Evolutionary conservation across 2,888 invertebrate genomes (phyloP).

Genomic region (Nymphalis polychloros): DNA sequence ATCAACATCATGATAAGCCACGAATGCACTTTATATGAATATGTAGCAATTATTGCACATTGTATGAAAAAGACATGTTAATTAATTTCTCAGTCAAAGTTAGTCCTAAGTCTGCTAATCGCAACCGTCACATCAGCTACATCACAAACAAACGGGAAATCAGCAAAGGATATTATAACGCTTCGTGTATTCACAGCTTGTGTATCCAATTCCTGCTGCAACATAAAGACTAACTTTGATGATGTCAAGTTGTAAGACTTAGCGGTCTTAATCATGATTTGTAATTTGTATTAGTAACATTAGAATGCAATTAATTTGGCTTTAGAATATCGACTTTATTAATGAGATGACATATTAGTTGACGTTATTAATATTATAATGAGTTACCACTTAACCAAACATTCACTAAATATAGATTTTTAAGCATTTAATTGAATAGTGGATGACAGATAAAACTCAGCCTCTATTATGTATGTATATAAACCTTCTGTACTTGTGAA

Average conservation of each 20-base stretch:
- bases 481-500: too few species aligned
- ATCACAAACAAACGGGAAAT: conserved; percentile 53
- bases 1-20: too few species aligned
- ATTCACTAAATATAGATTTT: too few species aligned
- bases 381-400: too few species aligned
- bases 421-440: too few species aligned
- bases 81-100: conserved; percentile 11
- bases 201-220: conserved; percentile 54
- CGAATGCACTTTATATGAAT: too few species aligned
- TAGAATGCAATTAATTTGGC: too few species aligned
- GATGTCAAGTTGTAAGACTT: conserved; percentile 17
- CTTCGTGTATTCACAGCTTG: conserved; percentile 56
- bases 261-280: conserved; percentile 7
- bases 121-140: conserved; percentile 31
- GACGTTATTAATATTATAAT: too few species aligned
- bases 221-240: conserved; percentile 28
- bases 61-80: neutral
- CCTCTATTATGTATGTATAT: too few species aligned
- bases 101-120: conserved; percentile 22
- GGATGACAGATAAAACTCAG: too few species aligned
- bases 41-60: neutral
- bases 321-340: too few species aligned
- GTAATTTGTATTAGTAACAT: neutral
- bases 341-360: too few species aligned
- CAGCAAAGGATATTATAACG: conserved; percentile 61